These are phyloP conservation scores for Thymelicus lineola DNA, from an alignment of 2,888 invertebrate species.

Conservation along the genomic window DNA sequence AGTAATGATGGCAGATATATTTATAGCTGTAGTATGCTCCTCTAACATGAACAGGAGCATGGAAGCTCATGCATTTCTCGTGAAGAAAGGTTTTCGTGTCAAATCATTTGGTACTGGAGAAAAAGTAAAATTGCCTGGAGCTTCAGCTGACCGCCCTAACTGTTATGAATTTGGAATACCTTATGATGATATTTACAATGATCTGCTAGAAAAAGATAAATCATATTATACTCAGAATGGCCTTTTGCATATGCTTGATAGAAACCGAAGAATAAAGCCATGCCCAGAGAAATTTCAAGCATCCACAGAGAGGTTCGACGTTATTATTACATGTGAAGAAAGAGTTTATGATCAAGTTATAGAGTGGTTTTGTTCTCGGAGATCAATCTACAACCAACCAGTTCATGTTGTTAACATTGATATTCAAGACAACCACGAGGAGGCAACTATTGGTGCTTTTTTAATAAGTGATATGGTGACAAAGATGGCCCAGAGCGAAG, in stretches of 20 bases:
- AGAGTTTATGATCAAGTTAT: conserved; percentile 99
- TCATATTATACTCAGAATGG: conserved; percentile 99
- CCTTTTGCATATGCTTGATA: conserved; percentile 98
- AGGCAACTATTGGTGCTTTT: conserved; percentile 99
- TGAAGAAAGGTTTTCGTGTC: conserved; percentile 98
- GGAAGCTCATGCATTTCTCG: conserved; percentile 99
- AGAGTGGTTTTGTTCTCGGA: conserved; percentile 94
- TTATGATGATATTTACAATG: conserved; percentile 98
- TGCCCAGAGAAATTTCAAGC: conserved; percentile 98
- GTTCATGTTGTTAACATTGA: conserved; percentile 99
- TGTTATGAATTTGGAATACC: conserved; percentile 98
- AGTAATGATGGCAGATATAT: conserved; percentile 77
- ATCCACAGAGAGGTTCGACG: conserved; percentile 95
- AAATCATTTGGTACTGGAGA: conserved; percentile 97
- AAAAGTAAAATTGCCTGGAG: conserved; percentile 98
- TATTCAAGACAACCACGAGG: conserved; percentile 99
- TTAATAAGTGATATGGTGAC: conserved; percentile 98
- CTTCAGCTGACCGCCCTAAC: conserved; percentile 96
- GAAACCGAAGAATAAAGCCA: conserved; percentile 97
- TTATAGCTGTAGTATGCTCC: conserved; percentile 98
- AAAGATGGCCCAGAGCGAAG: conserved; percentile 94
- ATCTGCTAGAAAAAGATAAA: conserved; percentile 95
- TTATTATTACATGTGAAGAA: conserved; percentile 98
- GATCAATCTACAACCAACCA: conserved; percentile 92
- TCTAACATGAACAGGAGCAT: conserved; percentile 99